Base-by-base conservation (phyloP, 2,888 invertebrate genomes). In the Leucophenga maculata region DNA sequence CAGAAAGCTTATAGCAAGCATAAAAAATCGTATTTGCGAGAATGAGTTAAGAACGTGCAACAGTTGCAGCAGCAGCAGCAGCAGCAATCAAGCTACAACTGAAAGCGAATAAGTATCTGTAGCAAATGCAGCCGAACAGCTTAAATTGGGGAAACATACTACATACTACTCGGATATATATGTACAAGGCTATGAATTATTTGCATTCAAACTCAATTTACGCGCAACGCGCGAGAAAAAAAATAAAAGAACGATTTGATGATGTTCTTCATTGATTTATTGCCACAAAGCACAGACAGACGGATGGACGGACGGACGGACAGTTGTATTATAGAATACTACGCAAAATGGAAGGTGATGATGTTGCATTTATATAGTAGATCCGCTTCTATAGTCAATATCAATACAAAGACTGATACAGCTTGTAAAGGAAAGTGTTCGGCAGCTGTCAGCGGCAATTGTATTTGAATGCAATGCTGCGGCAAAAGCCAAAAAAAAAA, bases 131-230 rank as follows among this genome's bases (percentile, higher is more conserved):
- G 13, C 39, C 9, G 11, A 13, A 18, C 60, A 60, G 16, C 60
- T 39, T 39, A 39, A 60, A 39, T 60, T 60, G 32, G 60, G 32
- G 20, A 39, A 60, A 39, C 39, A 18, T 16, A n/a, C n/a, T n/a
- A n/a, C n/a, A n/a, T n/a, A n/a, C n/a, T n/a, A n/a, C n/a, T n/a
- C n/a, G n/a, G n/a, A n/a, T n/a, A 39, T 39, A 11, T 11, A 39
- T 39, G 39, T 39, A 39, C 8, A 39, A 39, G 39, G 11, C 60
- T 39, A 18, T 60, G 22, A 65, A 65, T 65, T 65, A 52, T 65
- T 65, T 65, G 66, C 66, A 39, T 54, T 46, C 46, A 66, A 54
- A 66, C 55, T 54, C 26, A 66, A 66, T 66, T 66, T 66, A 66
- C 66, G 65, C 54, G 52, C 20, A 44, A 18, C 2, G 22, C 20